Evolutionary conservation across 2,888 invertebrate species (phyloP).

Genomic region (Chloroclystis v-ata): DNA sequence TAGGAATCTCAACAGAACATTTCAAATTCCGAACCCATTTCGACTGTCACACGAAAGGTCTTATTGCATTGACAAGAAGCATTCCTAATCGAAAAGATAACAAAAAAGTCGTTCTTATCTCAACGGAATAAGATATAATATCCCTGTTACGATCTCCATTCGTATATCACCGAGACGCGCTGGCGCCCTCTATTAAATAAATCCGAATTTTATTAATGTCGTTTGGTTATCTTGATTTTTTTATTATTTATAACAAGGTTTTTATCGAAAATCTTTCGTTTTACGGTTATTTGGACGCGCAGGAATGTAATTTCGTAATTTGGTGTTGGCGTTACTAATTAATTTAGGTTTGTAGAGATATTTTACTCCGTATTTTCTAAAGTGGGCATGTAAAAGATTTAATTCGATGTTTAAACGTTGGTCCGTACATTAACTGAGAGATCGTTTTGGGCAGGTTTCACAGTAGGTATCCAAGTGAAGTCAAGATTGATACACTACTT

Average conservation of each 20-base stretch:
- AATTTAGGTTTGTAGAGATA: conserved; percentile 4
- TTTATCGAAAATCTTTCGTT: conserved; percentile 27
- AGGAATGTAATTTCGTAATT: conserved; percentile 22
- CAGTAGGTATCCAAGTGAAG: too few species aligned
- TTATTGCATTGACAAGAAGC: conserved; percentile 14
- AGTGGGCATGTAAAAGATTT: too few species aligned
- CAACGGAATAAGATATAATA: conserved; percentile 10
- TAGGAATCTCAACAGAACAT: background rate
- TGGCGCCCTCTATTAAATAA: conserved; percentile 69
- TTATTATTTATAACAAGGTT: conserved; percentile 69
- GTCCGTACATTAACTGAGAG: too few species aligned
- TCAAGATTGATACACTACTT: too few species aligned
- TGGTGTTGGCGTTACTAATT: conserved; percentile 17
- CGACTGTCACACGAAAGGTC: background rate
- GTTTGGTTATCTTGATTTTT: conserved; percentile 63
- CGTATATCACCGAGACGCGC: conserved; percentile 60
- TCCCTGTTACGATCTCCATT: conserved; percentile 30
- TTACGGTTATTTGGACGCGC: conserved; percentile 12
- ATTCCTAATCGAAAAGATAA: conserved; percentile 6
- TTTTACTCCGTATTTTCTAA: too few species aligned
- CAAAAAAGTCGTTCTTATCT: conserved; percentile 13
- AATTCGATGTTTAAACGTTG: too few species aligned
- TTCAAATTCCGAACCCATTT: conserved; percentile 7
- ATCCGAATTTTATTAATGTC: conserved; percentile 74
- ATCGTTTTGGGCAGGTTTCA: too few species aligned